Conservation (phyloP, 2,113 vertebrate genomes). For the Tinamus guttatus region DNA sequence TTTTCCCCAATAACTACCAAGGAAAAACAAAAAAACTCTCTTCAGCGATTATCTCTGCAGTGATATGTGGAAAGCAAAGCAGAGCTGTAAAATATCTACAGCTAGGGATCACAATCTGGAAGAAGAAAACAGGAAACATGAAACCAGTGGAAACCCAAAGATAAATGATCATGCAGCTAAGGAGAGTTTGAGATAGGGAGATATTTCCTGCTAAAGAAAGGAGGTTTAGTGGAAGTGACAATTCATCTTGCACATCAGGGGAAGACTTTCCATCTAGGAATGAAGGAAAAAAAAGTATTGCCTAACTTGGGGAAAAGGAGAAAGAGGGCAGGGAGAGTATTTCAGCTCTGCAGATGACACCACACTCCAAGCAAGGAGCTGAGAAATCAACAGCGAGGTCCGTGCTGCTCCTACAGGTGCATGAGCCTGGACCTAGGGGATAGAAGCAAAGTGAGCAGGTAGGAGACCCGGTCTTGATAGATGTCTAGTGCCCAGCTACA, state of each 20-base stretch:
- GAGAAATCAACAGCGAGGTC: neutral
- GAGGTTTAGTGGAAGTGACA: constrained; percentile 35
- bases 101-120: constrained; percentile 60
- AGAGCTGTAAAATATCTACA: constrained; percentile 62
- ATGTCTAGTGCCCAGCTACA: neutral
- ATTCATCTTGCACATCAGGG: constrained; percentile 1
- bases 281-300: neutral
- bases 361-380: neutral
- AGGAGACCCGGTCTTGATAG: neutral
- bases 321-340: neutral
- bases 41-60: constrained; percentile 63
- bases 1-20: constrained; percentile 19
- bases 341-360: neutral
- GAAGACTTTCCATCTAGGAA: constrained; percentile 25
- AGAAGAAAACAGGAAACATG: constrained; percentile 68
- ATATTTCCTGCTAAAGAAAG: constrained; percentile 42
- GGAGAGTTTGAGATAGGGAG: constrained; percentile 26
- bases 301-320: neutral
- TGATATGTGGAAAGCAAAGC: constrained; percentile 65
- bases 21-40: constrained; percentile 7
- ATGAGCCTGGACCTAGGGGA: neutral
- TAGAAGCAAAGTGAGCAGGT: neutral
- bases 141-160: constrained; percentile 53
- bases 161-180: constrained; percentile 33
- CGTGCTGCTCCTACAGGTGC: neutral